Conservation (phyloP, 2,888 invertebrate species). For the Diarsia dahlii region DNA sequence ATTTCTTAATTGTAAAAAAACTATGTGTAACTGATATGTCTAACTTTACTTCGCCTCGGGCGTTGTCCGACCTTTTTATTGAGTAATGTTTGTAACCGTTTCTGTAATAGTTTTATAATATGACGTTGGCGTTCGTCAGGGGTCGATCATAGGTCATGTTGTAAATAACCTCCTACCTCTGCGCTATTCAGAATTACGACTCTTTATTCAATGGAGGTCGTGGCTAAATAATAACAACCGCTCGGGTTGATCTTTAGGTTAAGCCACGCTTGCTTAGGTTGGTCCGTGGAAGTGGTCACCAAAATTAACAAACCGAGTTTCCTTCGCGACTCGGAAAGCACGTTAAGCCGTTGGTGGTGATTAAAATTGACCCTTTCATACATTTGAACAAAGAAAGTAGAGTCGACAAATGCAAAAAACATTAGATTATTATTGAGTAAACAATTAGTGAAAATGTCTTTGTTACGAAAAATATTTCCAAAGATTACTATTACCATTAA, state of each 20-base stretch:
- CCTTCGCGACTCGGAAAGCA: too few species aligned
- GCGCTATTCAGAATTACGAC: not conserved
- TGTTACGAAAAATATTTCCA: not conserved
- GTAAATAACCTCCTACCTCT: not conserved
- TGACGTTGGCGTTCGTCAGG: not conserved
- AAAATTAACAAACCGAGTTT: too few species aligned
- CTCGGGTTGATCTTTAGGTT: too few species aligned
- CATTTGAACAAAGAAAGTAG: too few species aligned
- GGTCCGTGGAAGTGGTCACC: too few species aligned
- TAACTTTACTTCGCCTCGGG: conserved; percentile 5
- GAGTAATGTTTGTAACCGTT: conserved; percentile 14
- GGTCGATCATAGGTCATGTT: not conserved
- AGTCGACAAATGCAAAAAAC: too few species aligned
- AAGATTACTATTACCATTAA: not conserved
- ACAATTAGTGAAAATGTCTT: not conserved
- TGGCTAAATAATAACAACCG: too few species aligned
- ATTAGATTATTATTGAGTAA: not conserved
- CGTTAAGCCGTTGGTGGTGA: too few species aligned
- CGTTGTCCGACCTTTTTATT: conserved; percentile 26
- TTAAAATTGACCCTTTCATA: too few species aligned
- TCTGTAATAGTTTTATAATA: conserved; percentile 18
- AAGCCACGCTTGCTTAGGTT: too few species aligned
- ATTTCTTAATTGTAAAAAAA: conserved; percentile 15
- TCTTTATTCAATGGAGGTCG: not conserved
- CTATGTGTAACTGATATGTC: conserved; percentile 3